phyloP scores from a whole-genome alignment of 1,140 invertebrate genomes.

The Zeugodacus cucurbitae region DNA sequence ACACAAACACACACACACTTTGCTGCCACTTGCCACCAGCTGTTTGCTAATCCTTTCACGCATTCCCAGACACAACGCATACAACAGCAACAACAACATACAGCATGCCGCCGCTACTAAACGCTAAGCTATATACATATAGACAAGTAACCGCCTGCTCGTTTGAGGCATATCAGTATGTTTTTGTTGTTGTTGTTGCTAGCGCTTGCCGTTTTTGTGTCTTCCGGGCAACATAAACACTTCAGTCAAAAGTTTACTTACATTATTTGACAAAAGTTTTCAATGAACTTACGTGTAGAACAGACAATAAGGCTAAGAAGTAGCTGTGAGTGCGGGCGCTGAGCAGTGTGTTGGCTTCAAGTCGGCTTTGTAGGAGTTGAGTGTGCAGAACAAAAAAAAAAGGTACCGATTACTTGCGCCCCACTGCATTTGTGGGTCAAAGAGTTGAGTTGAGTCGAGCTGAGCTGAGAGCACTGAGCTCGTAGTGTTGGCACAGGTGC shows the following conservation, averaged over 20 bases:
- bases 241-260: slow-evolving; percentile 47
- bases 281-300: slow-evolving; percentile 25
- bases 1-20: neutral
- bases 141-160: neutral
- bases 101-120: neutral
- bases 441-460: neutral
- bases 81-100: too few species aligned
- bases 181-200: neutral
- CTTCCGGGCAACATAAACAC: slow-evolving; percentile 65
- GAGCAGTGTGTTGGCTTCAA: neutral
- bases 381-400: neutral
- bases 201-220: slow-evolving; percentile 58
- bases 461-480: too few species aligned
- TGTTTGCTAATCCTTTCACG: slow-evolving; percentile 18
- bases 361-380: neutral
- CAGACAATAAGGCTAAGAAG: neutral
- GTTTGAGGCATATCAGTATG: neutral
- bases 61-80: neutral
- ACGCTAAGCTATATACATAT: neutral
- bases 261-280: slow-evolving; percentile 39
- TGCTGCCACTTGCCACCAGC: neutral
- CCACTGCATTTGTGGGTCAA: slow-evolving; percentile 12
- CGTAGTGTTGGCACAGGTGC: neutral
- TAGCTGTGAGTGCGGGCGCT: neutral
- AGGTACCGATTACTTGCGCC: neutral